Conservation (phyloP, 2,888 invertebrate species). For the Labia minor region DNA sequence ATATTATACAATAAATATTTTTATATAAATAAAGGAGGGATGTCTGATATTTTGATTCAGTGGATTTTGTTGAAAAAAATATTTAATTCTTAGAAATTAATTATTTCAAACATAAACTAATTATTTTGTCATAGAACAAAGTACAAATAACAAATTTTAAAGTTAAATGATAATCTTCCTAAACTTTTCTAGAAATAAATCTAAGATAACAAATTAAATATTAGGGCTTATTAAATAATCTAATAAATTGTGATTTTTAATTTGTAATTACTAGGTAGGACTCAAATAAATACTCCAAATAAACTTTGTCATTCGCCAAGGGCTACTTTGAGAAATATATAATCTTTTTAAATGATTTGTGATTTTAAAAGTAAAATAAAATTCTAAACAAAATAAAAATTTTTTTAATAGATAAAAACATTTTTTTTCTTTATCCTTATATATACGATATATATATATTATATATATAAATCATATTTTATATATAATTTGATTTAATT, state of each 20-base stretch:
- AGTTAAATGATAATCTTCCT: not conserved
- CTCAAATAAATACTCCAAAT: not conserved
- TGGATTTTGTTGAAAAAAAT: not conserved
- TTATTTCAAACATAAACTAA: not conserved
- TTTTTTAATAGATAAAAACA: not conserved
- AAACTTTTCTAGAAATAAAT: not conserved
- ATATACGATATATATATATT: too few species aligned
- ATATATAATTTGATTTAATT: too few species aligned
- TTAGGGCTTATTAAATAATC: not conserved
- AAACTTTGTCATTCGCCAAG: not conserved
- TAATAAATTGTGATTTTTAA: constrained; percentile 13
- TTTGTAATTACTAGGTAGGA: not conserved
- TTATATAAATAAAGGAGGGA: too few species aligned
- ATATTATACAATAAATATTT: too few species aligned
- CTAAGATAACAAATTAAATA: not conserved
- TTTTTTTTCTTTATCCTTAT: too few species aligned
- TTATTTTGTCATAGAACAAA: not conserved
- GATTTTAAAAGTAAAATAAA: not conserved
- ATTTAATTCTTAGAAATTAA: not conserved
- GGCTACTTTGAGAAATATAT: not conserved
- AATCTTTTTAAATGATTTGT: constrained; percentile 3
- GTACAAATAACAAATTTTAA: not conserved
- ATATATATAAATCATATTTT: too few species aligned
- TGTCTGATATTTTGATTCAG: not conserved
- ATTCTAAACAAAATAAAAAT: not conserved